These are phyloP conservation scores for Xiphophorus hellerii DNA, from an alignment of 2,113 vertebrate genomes.

Conservation along the genomic window DNA sequence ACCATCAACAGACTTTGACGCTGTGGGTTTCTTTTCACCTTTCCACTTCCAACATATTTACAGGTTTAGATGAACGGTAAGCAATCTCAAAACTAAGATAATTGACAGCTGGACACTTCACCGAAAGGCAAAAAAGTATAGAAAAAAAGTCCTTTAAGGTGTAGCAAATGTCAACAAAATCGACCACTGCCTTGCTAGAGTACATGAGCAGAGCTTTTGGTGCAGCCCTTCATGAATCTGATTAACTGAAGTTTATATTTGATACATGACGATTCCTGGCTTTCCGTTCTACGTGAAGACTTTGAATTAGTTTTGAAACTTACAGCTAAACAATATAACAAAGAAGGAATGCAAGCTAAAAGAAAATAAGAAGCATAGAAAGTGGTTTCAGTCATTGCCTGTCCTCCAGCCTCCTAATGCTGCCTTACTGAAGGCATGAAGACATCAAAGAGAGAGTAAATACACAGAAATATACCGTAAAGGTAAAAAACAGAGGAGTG, in stretches of 20 bases:
- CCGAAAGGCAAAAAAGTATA: neutral
- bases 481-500: neutral
- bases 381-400: neutral
- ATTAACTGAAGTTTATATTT: neutral
- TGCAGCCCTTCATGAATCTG: neutral
- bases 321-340: neutral
- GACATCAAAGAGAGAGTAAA: neutral
- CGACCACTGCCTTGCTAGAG: neutral
- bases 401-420: neutral
- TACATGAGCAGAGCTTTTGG: neutral
- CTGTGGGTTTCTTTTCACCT: neutral
- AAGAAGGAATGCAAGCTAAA: neutral
- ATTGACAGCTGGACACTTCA: neutral
- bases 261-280: neutral
- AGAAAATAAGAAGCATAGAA: neutral
- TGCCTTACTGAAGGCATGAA: neutral
- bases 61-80: neutral
- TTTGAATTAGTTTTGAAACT: neutral
- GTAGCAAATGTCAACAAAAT: neutral
- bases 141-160: neutral
- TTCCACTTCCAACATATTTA: neutral
- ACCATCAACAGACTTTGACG: neutral
- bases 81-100: neutral
- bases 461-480: neutral
- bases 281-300: too few relatives aligned